A percentile compares a stretch with the other conserved stretches of the same genome.
Evolutionary conservation across 2,888 invertebrate genomes (phyloP).

Genomic region (Blastobasis lacticolella): DNA sequence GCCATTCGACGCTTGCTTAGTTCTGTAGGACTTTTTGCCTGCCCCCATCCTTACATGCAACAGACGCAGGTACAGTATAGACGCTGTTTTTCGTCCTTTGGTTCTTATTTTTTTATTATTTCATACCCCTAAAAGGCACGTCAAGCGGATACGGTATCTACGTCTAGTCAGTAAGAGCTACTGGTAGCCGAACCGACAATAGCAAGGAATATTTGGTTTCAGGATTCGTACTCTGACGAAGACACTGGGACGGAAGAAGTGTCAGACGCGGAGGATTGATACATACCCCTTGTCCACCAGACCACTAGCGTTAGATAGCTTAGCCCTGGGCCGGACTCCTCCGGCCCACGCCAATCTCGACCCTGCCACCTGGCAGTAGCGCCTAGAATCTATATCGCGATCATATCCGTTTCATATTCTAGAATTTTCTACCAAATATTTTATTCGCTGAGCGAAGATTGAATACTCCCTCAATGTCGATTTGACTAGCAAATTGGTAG

Average conservation of each 20-base stretch:
- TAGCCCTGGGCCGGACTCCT: constrained; percentile 13
- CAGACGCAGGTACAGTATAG: constrained; percentile 54
- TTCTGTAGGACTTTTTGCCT: constrained; percentile 21
- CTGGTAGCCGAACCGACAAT: constrained; percentile 41
- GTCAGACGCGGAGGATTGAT: constrained; percentile 65
- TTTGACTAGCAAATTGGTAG: constrained; percentile 45
- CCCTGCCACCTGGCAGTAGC: too few relatives aligned
- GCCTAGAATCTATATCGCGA: not conserved
- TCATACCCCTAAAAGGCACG: not conserved
- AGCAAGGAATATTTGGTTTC: constrained; percentile 60
- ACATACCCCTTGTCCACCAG: constrained; percentile 30
- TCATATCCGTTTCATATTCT: constrained; percentile 39
- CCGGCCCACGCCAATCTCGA: too few relatives aligned
- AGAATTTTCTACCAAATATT: constrained; percentile 36
- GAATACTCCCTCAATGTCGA: constrained; percentile 36
- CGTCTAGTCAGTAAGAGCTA: constrained; percentile 40
- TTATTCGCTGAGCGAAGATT: constrained; percentile 30
- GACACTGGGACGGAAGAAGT: constrained; percentile 68
- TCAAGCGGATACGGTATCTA: constrained; percentile 36
- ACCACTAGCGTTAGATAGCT: constrained; percentile 30
- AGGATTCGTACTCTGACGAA: constrained; percentile 69
- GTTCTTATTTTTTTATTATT: not conserved
- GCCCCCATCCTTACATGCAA: constrained; percentile 23
- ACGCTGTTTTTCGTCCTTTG: not conserved
- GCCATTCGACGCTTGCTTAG: constrained; percentile 40